phyloP scores from a whole-genome alignment of 2,797 vertebrate genomes.

The Lithobates sylvaticus region DNA sequence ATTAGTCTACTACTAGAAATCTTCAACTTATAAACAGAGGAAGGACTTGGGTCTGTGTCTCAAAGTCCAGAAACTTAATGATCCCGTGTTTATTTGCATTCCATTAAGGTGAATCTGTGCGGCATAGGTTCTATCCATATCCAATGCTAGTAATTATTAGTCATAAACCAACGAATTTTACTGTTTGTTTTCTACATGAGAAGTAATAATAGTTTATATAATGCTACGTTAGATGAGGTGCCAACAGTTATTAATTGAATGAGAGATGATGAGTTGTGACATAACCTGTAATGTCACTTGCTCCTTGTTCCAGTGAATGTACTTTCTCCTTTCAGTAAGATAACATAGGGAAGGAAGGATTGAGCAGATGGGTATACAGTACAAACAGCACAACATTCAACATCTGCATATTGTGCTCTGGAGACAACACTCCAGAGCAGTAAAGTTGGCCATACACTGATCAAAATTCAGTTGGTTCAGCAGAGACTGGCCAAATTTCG shows the following conservation, averaged over 20 bases:
- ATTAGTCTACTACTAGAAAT: background rate
- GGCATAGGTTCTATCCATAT: conserved; percentile 63
- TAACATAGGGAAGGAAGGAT: background rate
- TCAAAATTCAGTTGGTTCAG: no score
- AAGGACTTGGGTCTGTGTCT: conserved; percentile 16
- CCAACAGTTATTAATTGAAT: background rate
- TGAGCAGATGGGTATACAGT: background rate
- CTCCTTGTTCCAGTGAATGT: background rate
- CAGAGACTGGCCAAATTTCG: no score
- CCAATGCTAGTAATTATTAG: conserved; percentile 32
- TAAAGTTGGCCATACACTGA: background rate
- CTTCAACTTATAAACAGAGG: background rate
- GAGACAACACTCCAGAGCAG: background rate
- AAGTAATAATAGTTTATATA: background rate
- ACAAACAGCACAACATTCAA: background rate
- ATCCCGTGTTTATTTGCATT: background rate
- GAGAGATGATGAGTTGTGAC: background rate
- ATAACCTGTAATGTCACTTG: background rate
- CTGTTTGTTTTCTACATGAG: background rate
- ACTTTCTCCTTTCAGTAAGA: background rate
- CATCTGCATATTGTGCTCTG: background rate
- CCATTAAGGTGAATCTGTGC: conserved; percentile 63
- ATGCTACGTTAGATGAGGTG: background rate
- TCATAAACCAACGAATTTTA: background rate
- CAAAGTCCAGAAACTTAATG: conserved; percentile 36